A percentile compares a stretch with the other conserved stretches of the same genome.
phyloP scores from a whole-genome alignment of 2,888 invertebrate species.

The Ernsta delagoae region DNA sequence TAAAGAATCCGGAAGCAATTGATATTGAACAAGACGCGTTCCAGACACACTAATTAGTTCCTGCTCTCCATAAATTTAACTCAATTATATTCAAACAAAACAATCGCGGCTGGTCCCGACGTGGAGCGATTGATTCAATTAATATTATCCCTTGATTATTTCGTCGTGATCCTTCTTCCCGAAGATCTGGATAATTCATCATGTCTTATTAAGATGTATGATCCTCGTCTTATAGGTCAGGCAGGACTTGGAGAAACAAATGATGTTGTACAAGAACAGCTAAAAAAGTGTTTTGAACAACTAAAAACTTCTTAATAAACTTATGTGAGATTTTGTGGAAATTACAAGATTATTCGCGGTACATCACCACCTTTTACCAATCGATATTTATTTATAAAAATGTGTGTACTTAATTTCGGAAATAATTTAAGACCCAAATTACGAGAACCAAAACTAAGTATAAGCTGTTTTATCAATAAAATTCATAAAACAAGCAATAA shows the following conservation, averaged over 20 bases:
- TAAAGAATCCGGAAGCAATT: slow-evolving; percentile 9
- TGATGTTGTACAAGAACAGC: too few relatives aligned
- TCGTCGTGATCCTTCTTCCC: slow-evolving; percentile 33
- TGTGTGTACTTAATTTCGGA: too few relatives aligned
- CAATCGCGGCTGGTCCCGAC: slow-evolving; percentile 22
- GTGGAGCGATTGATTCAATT: slow-evolving; percentile 33
- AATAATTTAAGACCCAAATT: too few relatives aligned
- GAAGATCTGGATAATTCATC: slow-evolving; percentile 30
- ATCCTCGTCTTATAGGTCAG: slow-evolving; percentile 15
- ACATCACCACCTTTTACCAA: too few relatives aligned
- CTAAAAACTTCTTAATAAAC: too few relatives aligned
- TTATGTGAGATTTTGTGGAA: too few relatives aligned
- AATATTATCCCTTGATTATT: slow-evolving; percentile 36
- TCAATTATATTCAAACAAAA: slow-evolving; percentile 35
- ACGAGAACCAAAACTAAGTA: too few relatives aligned
- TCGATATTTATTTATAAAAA: too few relatives aligned
- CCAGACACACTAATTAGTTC: slow-evolving; percentile 30
- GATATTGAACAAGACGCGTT: neutral
- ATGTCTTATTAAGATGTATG: slow-evolving; percentile 31
- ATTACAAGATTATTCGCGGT: too few relatives aligned
- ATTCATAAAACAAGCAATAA: too few relatives aligned
- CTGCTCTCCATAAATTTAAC: slow-evolving; percentile 31
- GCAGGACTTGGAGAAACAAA: neutral
- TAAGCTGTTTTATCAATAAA: too few relatives aligned
- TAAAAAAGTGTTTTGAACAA: neutral